Base-by-base conservation (phyloP, 1,140 invertebrate genomes). In the Drosophila takahashii region DNA sequence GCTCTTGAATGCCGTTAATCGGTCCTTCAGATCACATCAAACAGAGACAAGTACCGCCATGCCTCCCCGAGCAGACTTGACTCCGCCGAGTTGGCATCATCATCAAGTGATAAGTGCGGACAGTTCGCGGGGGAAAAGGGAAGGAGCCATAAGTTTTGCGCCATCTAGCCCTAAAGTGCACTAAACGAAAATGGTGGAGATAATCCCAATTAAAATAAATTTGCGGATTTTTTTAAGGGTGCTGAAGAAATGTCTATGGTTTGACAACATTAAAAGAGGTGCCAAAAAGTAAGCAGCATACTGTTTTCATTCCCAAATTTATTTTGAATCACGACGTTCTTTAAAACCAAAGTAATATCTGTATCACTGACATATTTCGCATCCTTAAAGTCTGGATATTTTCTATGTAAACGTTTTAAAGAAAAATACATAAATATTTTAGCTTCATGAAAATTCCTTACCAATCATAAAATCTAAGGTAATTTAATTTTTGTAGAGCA, bases 11-110 rank as follows among this genome's bases (percentile, higher is more conserved):
- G 76, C 66, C 79, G 83, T 84, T 87, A 87, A 87, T 87, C 83
- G 84, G 84, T 84, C 89, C 83, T 89, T 84, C 79, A 89, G 83
- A 89, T 89, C 84, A 73, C 70, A 86, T 86, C 83, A 83, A 86
- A 83, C 61, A 65, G 61, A 50, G 64, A 50, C 15, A 65, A 52
- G 65, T 50, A 29, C 34, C 45, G 26, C 27, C 41, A n/a, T 16
- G n/a, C 13, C 22, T 32, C 29, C 29, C 34, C 22, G n/a, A 27
- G 52, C 29, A 32, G 65, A 69, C 50, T 27, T 42, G 60, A 42
- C 27, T 66, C 64, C 64, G 29, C 15, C 26, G 34, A 70, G 67
- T 70, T 70, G 66, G 50, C 67, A 70, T 71, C 67, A 69, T 69
- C 61, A 48, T 18, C 67, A 39, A 57, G 65, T 71, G 67, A 71